Evolutionary conservation across 2,797 vertebrate species (phyloP), one percentile per base, ranked within the genome.

Genomic region (Typhlichthys eigenmanni): DNA sequence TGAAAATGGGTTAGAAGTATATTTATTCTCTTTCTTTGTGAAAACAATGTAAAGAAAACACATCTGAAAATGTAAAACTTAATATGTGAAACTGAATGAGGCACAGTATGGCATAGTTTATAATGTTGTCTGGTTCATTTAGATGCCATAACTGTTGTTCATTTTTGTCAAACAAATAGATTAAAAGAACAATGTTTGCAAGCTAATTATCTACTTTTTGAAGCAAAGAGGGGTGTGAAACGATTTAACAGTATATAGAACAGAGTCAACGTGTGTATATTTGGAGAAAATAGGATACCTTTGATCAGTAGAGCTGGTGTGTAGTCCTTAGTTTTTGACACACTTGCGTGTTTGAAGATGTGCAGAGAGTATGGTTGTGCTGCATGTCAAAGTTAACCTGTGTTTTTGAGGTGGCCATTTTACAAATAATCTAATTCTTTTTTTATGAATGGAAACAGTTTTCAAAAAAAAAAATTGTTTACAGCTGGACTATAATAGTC

Each of bases 281-380:
- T 90, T 90, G 91, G 89, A 91, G 89, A 90, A 88, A 88, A 90
- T 92, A 92, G 85, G 85, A 84, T 80, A 72, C 84, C 91, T 91
- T 92, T 91, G 81, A 90, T 92, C 91, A 90, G 85, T 92, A 93
- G 91, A 92, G 88, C 90, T 88, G 86, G 88, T 90, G 91, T 92
- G 86, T 92, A 91, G 89, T 89, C 87, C 82, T 92, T 91, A 90
- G 47, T 48, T 91, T 90, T 87, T 89, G 83, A 91, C 89, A 94
- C 91, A 91, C 90, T 87, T 75, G 87, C 85, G 90, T 93, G 89
- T 92, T 90, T 88, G 88, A 91, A 65, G 82, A 90, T 93, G 91
- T 93, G 92, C 92, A 91, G 92, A 91, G 86, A 91, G 91, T 86
- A 87, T 93, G 91, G 87, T 91, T 91, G 91, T 93, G 88, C 91